Percentiles rank a stretch among this genome's conserved stretches.
phyloP scores from a whole-genome alignment of 2,888 invertebrate species.

The Melanostoma scalare region DNA sequence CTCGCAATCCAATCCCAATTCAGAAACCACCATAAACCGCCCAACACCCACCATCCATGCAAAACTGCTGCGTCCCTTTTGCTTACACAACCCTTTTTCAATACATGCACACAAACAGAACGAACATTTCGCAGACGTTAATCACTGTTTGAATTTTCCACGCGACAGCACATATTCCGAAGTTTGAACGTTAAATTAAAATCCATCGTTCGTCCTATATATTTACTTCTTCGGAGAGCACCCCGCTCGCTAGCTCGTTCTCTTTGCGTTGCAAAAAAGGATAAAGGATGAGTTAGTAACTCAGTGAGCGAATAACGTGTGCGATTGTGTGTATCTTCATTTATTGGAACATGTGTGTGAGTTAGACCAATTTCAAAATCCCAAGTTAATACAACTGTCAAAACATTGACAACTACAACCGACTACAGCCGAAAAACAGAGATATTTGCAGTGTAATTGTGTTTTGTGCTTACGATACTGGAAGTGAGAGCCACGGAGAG shows the following conservation, averaged over 20 bases:
- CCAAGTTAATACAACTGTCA: slow-evolving; percentile 71
- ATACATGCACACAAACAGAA: slow-evolving; percentile 28
- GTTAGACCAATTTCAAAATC: slow-evolving; percentile 69
- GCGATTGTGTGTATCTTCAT: slow-evolving; percentile 8
- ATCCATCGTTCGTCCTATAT: slow-evolving; percentile 56
- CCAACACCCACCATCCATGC: not conserved
- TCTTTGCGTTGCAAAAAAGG: slow-evolving; percentile 13
- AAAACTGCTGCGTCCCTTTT: slow-evolving; percentile 34
- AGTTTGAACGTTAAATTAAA: slow-evolving; percentile 73
- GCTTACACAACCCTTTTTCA: slow-evolving; percentile 21
- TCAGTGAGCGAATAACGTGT: slow-evolving; percentile 10
- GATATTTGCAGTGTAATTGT: not conserved
- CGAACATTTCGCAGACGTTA: slow-evolving; percentile 68
- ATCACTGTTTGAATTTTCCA: slow-evolving; percentile 72
- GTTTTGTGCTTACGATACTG: not conserved
- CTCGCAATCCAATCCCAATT: slow-evolving; percentile 60
- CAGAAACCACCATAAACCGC: slow-evolving; percentile 32
- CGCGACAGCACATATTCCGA: slow-evolving; percentile 66
- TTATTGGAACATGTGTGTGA: slow-evolving; percentile 48
- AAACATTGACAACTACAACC: slow-evolving; percentile 66
- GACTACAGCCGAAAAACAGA: slow-evolving; percentile 5
- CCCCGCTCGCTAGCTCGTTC: slow-evolving; percentile 3
- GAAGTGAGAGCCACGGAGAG: not conserved
- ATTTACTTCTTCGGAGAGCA: too few relatives aligned
- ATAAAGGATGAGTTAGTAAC: slow-evolving; percentile 58